Evolutionary conservation across 1,140 invertebrate genomes (phyloP).

Genomic region (Euschistus heros): DNA sequence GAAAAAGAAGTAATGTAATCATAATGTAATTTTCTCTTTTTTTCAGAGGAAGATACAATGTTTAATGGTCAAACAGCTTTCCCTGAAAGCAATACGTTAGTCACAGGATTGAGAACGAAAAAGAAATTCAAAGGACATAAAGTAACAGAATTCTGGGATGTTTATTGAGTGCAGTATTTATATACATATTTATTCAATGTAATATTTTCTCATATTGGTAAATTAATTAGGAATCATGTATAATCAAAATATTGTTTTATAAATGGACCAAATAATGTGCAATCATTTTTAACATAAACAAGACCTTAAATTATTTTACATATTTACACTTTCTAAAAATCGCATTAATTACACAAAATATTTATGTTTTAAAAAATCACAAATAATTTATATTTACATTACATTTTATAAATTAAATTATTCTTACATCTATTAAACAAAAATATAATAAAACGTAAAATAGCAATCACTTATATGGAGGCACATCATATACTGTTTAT

Average conservation of each 20-base stretch:
- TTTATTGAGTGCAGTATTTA: background rate
- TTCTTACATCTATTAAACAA: too few species aligned
- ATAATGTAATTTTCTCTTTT: conserved; percentile 25
- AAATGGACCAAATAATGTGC: background rate
- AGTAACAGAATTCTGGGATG: conserved; percentile 16
- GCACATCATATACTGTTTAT: too few species aligned
- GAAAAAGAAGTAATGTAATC: too few species aligned
- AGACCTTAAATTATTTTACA: too few species aligned
- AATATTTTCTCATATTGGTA: conserved; percentile 10
- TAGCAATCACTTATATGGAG: too few species aligned
- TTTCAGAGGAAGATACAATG: conserved; percentile 64
- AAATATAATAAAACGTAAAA: too few species aligned
- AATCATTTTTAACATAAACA: too few species aligned
- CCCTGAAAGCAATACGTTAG: conserved; percentile 67
- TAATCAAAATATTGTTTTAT: background rate
- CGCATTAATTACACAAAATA: too few species aligned
- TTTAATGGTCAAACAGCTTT: conserved; percentile 73
- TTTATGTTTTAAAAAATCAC: too few species aligned
- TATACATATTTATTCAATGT: conserved; percentile 1
- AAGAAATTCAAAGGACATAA: conserved; percentile 57
- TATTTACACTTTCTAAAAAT: too few species aligned
- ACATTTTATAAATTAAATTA: too few species aligned
- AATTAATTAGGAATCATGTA: background rate
- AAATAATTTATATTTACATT: too few species aligned
- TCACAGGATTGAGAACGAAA: conserved; percentile 69